Conservation (phyloP, 2,797 vertebrate species). For the Amniataba percoides region DNA sequence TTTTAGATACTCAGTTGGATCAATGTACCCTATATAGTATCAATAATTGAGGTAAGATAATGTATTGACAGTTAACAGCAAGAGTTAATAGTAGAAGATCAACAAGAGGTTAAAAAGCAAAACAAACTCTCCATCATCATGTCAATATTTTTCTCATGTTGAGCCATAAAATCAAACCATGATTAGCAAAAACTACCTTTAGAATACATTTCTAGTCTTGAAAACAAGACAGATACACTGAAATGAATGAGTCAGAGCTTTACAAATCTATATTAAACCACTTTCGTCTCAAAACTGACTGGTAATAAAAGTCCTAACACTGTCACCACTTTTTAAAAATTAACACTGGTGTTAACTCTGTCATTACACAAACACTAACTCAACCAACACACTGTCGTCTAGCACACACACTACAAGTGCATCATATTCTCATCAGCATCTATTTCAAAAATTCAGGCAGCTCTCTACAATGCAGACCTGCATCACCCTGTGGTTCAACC, state of each 20-base stretch:
- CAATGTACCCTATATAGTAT: background rate
- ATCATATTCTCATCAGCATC: conserved; percentile 6
- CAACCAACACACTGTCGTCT: background rate
- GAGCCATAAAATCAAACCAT: background rate
- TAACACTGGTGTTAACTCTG: background rate
- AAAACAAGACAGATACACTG: background rate
- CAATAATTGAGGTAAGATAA: background rate
- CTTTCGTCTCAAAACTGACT: background rate
- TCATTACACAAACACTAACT: background rate
- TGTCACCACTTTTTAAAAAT: background rate
- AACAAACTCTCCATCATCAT: background rate
- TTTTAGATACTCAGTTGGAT: background rate
- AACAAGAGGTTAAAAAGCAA: background rate
- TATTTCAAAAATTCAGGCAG: conserved; percentile 8
- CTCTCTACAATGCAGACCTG: background rate
- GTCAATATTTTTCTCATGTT: background rate
- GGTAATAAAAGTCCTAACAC: background rate
- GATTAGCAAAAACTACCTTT: background rate
- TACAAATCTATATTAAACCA: background rate
- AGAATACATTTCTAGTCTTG: background rate
- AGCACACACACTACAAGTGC: background rate
- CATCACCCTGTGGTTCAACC: conserved; percentile 13
- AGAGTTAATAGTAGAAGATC: background rate
- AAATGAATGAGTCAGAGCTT: background rate
- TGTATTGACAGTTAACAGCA: background rate